Evolutionary conservation across 2,797 vertebrate species (phyloP).

Genomic region (Chanos chanos): DNA sequence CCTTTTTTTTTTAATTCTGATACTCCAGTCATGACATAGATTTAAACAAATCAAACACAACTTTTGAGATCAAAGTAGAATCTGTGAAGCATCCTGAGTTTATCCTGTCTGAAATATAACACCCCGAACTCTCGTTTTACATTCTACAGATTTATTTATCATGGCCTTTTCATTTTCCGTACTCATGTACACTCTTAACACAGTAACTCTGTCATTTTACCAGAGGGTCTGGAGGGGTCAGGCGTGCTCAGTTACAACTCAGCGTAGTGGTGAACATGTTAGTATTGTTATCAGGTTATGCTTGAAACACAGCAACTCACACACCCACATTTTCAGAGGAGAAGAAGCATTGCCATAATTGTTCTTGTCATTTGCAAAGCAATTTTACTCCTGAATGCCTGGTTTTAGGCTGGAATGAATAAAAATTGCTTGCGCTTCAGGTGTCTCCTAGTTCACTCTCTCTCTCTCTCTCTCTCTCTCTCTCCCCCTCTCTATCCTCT

Average conservation of each 20-base stretch:
- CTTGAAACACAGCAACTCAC: conserved; percentile 68
- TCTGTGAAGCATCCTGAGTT: too few species aligned
- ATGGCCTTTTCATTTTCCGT: too few species aligned
- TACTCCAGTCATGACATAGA: too few species aligned
- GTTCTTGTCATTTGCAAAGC: conserved; percentile 95
- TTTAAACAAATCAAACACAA: too few species aligned
- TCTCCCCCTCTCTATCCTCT: conserved; percentile 42
- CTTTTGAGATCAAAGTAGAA: too few species aligned
- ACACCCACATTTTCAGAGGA: conserved; percentile 52
- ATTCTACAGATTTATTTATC: too few species aligned
- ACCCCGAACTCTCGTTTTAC: too few species aligned
- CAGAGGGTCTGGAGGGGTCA: conserved; percentile 16
- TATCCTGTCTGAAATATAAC: too few species aligned
- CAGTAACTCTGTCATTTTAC: conserved; percentile 18
- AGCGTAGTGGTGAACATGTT: conserved; percentile 67
- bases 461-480: conserved; percentile 68
- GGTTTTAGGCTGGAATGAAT: conserved; percentile 96
- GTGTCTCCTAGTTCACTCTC: conserved; percentile 78
- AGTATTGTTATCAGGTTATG: conserved; percentile 75
- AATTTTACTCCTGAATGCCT: conserved; percentile 97
- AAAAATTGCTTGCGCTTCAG: conserved; percentile 88
- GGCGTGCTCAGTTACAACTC: conserved; percentile 24
- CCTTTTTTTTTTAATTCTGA: too few species aligned
- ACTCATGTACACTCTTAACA: too few species aligned
- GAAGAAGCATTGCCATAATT: conserved; percentile 88